Evolutionary conservation across 2,797 vertebrate species (phyloP), one percentile per base, ranked within the genome.

Genomic region (Adelosebastes latens): DNA sequence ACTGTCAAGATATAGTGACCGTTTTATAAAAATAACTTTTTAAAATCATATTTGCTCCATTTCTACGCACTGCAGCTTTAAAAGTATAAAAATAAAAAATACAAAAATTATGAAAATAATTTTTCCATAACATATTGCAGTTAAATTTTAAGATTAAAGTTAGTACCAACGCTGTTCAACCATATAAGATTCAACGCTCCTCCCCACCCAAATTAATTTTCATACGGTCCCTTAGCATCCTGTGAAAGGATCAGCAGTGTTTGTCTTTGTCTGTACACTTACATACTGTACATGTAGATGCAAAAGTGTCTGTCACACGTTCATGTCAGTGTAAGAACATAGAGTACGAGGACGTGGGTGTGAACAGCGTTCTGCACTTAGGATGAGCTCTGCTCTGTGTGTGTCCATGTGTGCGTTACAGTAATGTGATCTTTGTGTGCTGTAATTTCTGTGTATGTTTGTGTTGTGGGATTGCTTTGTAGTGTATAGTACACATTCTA

Each of bases 341-440:
- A 25, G 22, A 61, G n/a, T 6, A 36, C 42, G 64, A 55, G 13
- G 8, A 71, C 12, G 53, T 16, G 13, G 18, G 75, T 75, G 80
- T 46, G 61, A 76, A 78, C 80, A 87, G n/a, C 25, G 13, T 71
- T 83, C 25, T 80, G 73, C 77, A 85, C 86, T 82, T 80, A 75
- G 32, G 22, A 1, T n/a, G 56, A 59, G 4, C 22, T 49, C 58
- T 61, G 49, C 6, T 63, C 8, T 8, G 62, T n/a, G 72, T 67
- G 65, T 39, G 36, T 36, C 53, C 67, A 16, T 32, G 13, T 31
- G 61, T 52, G 74, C 18, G 61, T 59, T 32, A 55, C 14, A 46
- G 39, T 52, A 32, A 56, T 78, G 31, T 34, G n/a, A 9, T 34
- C 1, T 16, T 14, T 31, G 55, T 72, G 32, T 8, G 3, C 52